Percentiles rank a stretch among this genome's conserved stretches.
These are phyloP conservation scores for Sebastes minor DNA, from an alignment of 2,797 vertebrate species.

Conservation along the genomic window DNA sequence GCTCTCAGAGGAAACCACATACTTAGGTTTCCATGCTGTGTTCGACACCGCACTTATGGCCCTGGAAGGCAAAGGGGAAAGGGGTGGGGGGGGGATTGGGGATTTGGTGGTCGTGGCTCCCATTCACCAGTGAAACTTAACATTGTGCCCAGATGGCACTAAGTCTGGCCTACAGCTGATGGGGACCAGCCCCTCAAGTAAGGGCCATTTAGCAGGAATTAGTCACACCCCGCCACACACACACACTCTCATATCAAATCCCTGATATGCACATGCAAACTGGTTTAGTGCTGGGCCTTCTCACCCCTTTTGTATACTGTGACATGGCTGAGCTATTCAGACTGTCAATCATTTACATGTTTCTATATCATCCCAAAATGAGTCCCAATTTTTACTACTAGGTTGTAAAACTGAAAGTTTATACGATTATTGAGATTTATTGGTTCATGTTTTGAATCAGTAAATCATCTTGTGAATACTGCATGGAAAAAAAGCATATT, in stretches of 20 bases:
- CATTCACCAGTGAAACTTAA: slow-evolving; percentile 64
- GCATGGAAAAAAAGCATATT: not conserved
- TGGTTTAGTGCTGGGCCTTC: slow-evolving; percentile 46
- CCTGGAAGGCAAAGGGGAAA: slow-evolving; percentile 43
- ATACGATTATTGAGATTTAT: not conserved
- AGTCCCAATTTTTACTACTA: not conserved
- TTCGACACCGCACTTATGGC: slow-evolving; percentile 52
- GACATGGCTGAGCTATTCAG: slow-evolving; percentile 30
- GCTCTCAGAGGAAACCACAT: slow-evolving; percentile 49
- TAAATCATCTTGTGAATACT: not conserved
- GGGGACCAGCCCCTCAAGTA: slow-evolving; percentile 66
- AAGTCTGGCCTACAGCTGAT: slow-evolving; percentile 71
- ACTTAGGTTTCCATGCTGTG: slow-evolving; percentile 53
- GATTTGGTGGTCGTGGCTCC: slow-evolving; percentile 59
- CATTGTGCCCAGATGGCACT: slow-evolving; percentile 77
- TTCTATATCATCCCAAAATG: not conserved
- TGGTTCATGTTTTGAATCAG: not conserved
- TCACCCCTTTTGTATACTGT: slow-evolving; percentile 37
- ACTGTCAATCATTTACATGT: slow-evolving; percentile 31
- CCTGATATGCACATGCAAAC: slow-evolving; percentile 53
- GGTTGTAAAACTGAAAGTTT: not conserved
- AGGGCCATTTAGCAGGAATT: slow-evolving; percentile 76
- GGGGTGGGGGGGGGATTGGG: not conserved
- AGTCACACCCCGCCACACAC: slow-evolving; percentile 75
- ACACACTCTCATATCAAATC: slow-evolving; percentile 40